Percentiles rank a stretch among this genome's conserved stretches.
These are phyloP conservation scores for Mactromeris polynyma DNA, from an alignment of 2,888 invertebrate species.

Conservation along the genomic window DNA sequence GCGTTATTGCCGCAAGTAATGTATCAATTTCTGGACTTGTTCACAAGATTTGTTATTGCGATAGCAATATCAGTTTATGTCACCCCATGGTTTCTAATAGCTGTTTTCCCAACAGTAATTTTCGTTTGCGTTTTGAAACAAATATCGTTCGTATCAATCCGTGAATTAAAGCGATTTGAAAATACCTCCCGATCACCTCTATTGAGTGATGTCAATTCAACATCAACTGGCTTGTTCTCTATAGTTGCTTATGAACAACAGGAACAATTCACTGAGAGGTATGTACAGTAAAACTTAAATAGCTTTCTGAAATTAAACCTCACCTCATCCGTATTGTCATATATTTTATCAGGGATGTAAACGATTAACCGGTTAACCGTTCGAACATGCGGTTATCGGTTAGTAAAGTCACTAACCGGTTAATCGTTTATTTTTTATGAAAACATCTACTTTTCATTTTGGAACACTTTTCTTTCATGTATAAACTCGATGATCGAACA, in stretches of 20 bases:
- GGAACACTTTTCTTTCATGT: too few relatives aligned
- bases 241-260: constrained; percentile 90
- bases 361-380: too few relatives aligned
- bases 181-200: constrained; percentile 89
- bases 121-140: constrained; percentile 85
- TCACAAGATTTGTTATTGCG: constrained; percentile 54
- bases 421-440: too few relatives aligned
- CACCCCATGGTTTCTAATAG: constrained; percentile 70
- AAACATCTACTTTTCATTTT: too few relatives aligned
- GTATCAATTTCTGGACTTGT: constrained; percentile 62
- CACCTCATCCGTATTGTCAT: too few relatives aligned
- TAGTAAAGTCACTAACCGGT: too few relatives aligned
- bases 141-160: constrained; percentile 85
- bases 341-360: too few relatives aligned
- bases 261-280: constrained; percentile 88
- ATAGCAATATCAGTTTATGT: constrained; percentile 56
- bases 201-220: constrained; percentile 89
- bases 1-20: constrained; percentile 71
- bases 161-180: constrained; percentile 87
- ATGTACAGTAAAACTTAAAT: constrained; percentile 35
- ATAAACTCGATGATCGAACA: too few relatives aligned
- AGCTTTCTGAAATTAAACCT: too few relatives aligned
- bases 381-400: too few relatives aligned
- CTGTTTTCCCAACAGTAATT: constrained; percentile 82
- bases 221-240: constrained; percentile 89